Evolutionary conservation across 64 coral and sea anemone genomes (phyloP), one percentile per base, ranked within the genome.

Genomic region (Montipora sp.): DNA sequence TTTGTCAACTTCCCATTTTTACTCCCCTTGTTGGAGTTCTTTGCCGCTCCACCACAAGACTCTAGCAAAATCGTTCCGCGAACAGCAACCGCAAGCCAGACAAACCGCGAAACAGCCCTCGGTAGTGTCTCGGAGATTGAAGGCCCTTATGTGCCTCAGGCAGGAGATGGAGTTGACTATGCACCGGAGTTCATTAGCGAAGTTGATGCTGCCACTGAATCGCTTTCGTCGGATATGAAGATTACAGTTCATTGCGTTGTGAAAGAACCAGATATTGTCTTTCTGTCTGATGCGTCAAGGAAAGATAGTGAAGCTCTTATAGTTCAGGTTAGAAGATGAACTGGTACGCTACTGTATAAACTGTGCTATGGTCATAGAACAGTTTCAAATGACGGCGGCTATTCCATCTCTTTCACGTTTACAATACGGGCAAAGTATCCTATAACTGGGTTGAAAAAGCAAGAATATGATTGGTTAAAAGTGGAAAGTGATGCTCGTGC

Each of bases 1-100:
- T 99, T 93, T 81, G 95, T 99, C 14, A 99, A 90, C 78, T 91
- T 99, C 46, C 98, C 98, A 8, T 92, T 99, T 27, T 48, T 99
- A 5, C 85, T 89, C 58, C 92, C 89, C 2, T 69, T 99, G 51
- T 53, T 99, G 36, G 98, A 96, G 19, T 99, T 96, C 76, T 92
- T 99, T 48, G 93, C 89, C 9, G 19, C 86, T 2, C n/a, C 47
- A 61, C 72, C 59, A 15, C 77, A 68, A 11, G 55, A n/a, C 19
- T 45, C 51, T 2, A 18, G 70, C 1, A 13, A 89, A 0, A 21
- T 84, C 8, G 61, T 66, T 21, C 13, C 16, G 20, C 81, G 69
- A 14, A 43, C 89, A 5, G 53, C 47, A 47, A 58, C 89, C 0
- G 95, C 89, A 7, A 97, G 92, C 55, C 95, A 97, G 48, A 94